Conservation (phyloP, 1,140 invertebrate genomes). For the Charaxes varanes region DNA sequence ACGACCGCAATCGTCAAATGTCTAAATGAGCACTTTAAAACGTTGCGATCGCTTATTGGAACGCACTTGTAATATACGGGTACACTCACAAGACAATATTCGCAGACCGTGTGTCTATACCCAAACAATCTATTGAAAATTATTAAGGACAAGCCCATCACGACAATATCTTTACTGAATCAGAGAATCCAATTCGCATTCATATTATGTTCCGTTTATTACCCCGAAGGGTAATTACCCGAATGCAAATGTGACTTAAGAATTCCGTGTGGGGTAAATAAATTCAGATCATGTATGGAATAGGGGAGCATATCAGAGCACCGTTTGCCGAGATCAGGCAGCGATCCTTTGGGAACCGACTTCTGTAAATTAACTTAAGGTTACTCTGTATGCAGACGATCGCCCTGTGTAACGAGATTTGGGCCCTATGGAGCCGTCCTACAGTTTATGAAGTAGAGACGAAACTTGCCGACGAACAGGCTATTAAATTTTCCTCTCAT, state of each 20-base stretch:
- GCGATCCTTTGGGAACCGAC: slow-evolving; percentile 35
- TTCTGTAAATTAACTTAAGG: slow-evolving; percentile 62
- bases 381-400: slow-evolving; percentile 65
- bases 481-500: slow-evolving; percentile 12
- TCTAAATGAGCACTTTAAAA: too few relatives aligned
- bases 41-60: too few relatives aligned
- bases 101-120: too few relatives aligned
- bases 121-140: too few relatives aligned
- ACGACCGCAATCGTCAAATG: too few relatives aligned
- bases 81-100: too few relatives aligned
- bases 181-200: too few relatives aligned
- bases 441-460: slow-evolving; percentile 19
- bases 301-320: slow-evolving; percentile 41
- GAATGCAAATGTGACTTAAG: slow-evolving; percentile 16
- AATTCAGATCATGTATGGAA: slow-evolving; percentile 40
- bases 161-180: too few relatives aligned
- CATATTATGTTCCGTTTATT: too few relatives aligned
- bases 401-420: slow-evolving; percentile 46
- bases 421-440: slow-evolving; percentile 31
- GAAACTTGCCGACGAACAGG: slow-evolving; percentile 4
- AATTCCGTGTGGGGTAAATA: slow-evolving; percentile 23
- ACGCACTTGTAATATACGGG: too few relatives aligned
- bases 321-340: slow-evolving; percentile 42
- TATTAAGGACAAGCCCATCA: too few relatives aligned
- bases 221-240: slow-evolving; percentile 16